Conservation (phyloP, 1,140 invertebrate genomes). For the Bombus superbus region DNA sequence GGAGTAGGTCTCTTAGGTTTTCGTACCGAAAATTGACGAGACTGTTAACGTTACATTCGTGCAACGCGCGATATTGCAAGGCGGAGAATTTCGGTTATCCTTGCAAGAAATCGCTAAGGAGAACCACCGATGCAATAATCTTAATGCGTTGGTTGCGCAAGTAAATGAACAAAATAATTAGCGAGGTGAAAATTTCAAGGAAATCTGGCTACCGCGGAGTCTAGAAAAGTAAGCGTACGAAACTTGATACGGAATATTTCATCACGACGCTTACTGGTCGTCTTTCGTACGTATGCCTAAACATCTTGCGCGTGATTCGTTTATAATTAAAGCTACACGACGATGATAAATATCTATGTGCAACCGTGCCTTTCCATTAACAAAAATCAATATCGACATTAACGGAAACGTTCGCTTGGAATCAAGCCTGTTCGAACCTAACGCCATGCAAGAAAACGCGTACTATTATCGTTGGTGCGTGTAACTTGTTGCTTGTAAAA, state of each 20-base stretch:
- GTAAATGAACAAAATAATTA: neutral
- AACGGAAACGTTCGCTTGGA: too few species aligned
- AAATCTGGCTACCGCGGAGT: neutral
- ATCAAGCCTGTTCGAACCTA: too few species aligned
- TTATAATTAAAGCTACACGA: too few species aligned
- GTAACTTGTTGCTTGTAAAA: too few species aligned
- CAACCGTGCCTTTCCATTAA: too few species aligned
- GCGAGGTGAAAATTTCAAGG: neutral
- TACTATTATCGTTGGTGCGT: too few species aligned
- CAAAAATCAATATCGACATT: too few species aligned
- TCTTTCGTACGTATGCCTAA: too few species aligned
- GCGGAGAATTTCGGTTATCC: neutral
- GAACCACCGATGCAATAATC: neutral
- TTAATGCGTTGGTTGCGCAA: neutral
- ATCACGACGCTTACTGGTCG: too few species aligned
- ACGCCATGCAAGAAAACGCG: too few species aligned
- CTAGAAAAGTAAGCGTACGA: neutral
- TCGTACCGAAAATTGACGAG: slow-evolving; percentile 4
- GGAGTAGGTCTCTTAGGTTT: neutral
- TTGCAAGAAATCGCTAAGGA: neutral
- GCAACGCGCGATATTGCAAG: neutral
- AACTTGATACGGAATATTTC: neutral
- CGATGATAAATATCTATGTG: too few species aligned
- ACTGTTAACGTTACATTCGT: neutral
- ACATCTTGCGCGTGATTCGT: too few species aligned